Percentiles rank a stretch among this genome's conserved stretches.
phyloP scores from a whole-genome alignment of 2,888 invertebrate species.

The Craniophora ligustri region DNA sequence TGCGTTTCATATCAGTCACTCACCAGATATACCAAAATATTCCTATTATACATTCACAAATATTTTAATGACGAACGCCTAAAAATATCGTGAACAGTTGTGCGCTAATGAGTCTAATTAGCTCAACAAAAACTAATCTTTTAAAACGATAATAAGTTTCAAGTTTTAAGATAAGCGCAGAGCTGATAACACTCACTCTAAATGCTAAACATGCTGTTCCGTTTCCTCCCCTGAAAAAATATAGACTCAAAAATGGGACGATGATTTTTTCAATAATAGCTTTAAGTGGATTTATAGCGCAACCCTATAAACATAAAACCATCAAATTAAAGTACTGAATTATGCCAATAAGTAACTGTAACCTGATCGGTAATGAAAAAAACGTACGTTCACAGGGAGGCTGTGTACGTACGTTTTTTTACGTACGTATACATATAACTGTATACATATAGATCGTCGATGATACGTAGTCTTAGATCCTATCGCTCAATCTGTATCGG shows the following conservation, averaged over 20 bases:
- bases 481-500: constrained; percentile 23
- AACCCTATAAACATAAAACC: neutral
- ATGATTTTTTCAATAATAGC: too few relatives aligned
- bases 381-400: constrained; percentile 4
- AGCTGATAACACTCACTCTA: constrained; percentile 19
- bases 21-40: neutral
- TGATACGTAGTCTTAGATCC: constrained; percentile 1
- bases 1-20: neutral
- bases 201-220: too few relatives aligned
- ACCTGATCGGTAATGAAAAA: constrained; percentile 6
- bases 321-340: constrained; percentile 9
- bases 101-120: constrained; percentile 29
- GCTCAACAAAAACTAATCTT: constrained; percentile 18
- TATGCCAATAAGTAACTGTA: constrained; percentile 8
- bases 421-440: too few relatives aligned
- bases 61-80: neutral
- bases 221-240: too few relatives aligned
- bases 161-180: too few relatives aligned
- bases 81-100: neutral
- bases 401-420: too few relatives aligned
- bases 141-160: constrained; percentile 12
- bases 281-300: neutral
- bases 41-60: neutral
- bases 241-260: too few relatives aligned
- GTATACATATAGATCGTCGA: neutral